Conservation (phyloP, 2,888 invertebrate species). For the Watsonalla cultraria region DNA sequence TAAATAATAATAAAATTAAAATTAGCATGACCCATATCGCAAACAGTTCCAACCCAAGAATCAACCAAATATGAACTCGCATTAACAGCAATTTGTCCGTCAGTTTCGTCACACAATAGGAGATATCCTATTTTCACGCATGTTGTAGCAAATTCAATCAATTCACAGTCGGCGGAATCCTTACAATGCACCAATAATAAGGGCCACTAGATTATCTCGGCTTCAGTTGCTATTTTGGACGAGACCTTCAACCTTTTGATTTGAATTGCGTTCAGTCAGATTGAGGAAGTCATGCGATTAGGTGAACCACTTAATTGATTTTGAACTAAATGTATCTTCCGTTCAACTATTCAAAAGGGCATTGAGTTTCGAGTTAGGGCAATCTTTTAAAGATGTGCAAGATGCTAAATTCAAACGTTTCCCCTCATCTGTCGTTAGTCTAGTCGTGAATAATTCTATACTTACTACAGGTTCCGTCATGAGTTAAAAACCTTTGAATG, state of each 20-base stretch:
- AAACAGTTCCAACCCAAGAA: slow-evolving; percentile 12
- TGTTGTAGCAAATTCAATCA: slow-evolving; percentile 13
- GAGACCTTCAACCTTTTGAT: slow-evolving; percentile 29
- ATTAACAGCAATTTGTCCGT: not conserved
- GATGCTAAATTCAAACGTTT: too few species aligned
- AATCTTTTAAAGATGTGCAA: too few species aligned
- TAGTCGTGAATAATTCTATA: too few species aligned
- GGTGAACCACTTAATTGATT: slow-evolving; percentile 12
- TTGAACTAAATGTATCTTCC: too few species aligned
- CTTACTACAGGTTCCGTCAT: too few species aligned
- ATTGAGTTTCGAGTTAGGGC: too few species aligned
- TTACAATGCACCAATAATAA: slow-evolving; percentile 13
- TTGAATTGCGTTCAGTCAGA: slow-evolving; percentile 16
- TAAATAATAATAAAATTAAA: too few species aligned
- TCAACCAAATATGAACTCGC: slow-evolving; percentile 18
- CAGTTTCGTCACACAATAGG: not conserved
- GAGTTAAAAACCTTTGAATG: too few species aligned
- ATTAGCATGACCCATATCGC: too few species aligned
- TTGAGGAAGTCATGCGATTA: not conserved
- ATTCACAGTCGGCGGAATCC: slow-evolving; percentile 19
- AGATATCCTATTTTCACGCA: slow-evolving; percentile 6
- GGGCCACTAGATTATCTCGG: slow-evolving; percentile 18
- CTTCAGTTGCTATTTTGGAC: slow-evolving; percentile 18
- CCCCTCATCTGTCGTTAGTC: too few species aligned
- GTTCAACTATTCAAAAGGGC: too few species aligned